Evolutionary conservation across 2,888 invertebrate species (phyloP).

Genomic region (Busseola fusca): DNA sequence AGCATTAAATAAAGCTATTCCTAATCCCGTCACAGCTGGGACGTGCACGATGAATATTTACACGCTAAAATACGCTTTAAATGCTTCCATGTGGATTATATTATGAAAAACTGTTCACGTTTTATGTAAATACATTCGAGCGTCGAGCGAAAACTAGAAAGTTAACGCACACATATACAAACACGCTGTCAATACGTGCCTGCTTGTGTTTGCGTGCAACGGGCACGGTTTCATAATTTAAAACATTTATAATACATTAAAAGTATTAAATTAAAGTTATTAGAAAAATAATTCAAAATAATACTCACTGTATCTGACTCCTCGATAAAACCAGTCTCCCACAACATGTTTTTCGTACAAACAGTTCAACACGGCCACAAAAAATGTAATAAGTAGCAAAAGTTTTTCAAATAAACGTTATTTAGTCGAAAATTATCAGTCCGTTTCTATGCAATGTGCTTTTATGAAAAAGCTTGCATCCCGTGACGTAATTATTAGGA

Average conservation of each 20-base stretch:
- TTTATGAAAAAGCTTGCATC: slow-evolving; percentile 74
- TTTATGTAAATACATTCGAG: slow-evolving; percentile 86
- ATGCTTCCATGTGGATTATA: slow-evolving; percentile 84
- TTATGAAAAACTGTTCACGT: slow-evolving; percentile 89
- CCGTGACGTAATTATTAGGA: slow-evolving; percentile 78
- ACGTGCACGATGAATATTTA: slow-evolving; percentile 83
- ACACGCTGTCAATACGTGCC: slow-evolving; percentile 57
- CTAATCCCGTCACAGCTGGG: slow-evolving; percentile 76
- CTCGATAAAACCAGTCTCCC: slow-evolving; percentile 85
- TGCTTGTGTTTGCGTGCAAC: slow-evolving; percentile 66
- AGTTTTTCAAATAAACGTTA: slow-evolving; percentile 44
- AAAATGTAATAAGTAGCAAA: slow-evolving; percentile 48
- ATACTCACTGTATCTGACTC: slow-evolving; percentile 84
- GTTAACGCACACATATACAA: slow-evolving; percentile 80
- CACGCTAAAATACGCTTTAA: slow-evolving; percentile 78
- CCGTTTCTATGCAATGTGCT: slow-evolving; percentile 70
- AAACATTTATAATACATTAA: slow-evolving; percentile 69
- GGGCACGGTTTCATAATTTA: slow-evolving; percentile 82
- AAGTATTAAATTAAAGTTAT: slow-evolving; percentile 40
- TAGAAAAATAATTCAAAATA: slow-evolving; percentile 59
- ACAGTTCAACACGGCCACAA: slow-evolving; percentile 82
- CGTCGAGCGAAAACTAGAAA: slow-evolving; percentile 89
- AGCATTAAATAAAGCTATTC: slow-evolving; percentile 81
- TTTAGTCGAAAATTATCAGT: slow-evolving; percentile 71
- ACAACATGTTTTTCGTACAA: slow-evolving; percentile 80